A percentile compares a stretch with the other conserved stretches of the same genome.
These are phyloP conservation scores for Brachionus plicatilis DNA, from an alignment of 1,140 invertebrate genomes.

Conservation along the genomic window DNA sequence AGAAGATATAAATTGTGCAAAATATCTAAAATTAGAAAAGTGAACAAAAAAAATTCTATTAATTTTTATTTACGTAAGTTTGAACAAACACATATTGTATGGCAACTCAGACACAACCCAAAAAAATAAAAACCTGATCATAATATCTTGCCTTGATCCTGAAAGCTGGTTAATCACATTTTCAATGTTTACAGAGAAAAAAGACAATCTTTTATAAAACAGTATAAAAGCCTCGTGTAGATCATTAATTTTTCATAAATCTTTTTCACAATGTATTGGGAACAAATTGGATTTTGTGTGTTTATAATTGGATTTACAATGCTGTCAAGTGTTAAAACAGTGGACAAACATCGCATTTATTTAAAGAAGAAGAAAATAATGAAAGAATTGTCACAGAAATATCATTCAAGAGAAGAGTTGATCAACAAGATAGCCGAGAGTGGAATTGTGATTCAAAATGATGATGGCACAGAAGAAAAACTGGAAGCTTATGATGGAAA, in stretches of 20 bases:
- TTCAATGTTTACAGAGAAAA: neutral
- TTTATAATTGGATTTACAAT: conserved; percentile 5
- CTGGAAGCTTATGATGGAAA: conserved; percentile 6
- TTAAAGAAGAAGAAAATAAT: neutral
- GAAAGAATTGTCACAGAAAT: neutral
- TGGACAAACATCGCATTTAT: neutral
- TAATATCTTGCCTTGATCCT: neutral
- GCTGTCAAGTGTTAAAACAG: neutral
- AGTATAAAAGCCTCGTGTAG: neutral
- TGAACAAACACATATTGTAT: neutral
- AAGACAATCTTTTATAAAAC: neutral
- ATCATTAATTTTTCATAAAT: neutral
- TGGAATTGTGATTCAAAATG: neutral
- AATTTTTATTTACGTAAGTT: neutral
- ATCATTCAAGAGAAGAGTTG: neutral
- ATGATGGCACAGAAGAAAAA: conserved; percentile 8
- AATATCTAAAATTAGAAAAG: neutral
- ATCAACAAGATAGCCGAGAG: neutral
- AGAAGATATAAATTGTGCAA: neutral
- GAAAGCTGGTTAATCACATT: neutral
- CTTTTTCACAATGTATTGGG: neutral
- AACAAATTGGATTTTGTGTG: conserved; percentile 20
- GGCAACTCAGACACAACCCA: neutral
- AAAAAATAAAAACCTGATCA: neutral
- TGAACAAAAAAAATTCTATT: neutral